phyloP scores from a whole-genome alignment of 2,888 invertebrate species.

The Odontocolon sp. region DNA sequence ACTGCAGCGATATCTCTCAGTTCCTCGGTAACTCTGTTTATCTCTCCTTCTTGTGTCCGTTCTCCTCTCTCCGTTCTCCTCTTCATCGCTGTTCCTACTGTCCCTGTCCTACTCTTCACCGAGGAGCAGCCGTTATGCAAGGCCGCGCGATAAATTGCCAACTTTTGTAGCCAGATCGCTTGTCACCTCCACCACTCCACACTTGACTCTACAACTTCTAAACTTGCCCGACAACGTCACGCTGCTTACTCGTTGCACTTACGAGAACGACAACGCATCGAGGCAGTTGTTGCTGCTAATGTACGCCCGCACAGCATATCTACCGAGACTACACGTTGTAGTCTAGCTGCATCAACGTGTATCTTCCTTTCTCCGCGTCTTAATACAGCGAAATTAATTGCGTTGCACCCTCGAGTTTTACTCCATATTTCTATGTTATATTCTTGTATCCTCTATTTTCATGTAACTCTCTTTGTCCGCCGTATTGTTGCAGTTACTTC shows the following conservation, averaged over 20 bases:
- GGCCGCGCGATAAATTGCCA: conserved; percentile 64
- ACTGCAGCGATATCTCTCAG: background rate
- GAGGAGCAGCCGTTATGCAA: conserved; percentile 64
- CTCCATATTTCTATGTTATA: conserved; percentile 19
- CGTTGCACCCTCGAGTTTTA: conserved; percentile 9
- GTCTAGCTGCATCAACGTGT: background rate
- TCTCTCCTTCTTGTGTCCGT: background rate
- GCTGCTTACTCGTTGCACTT: conserved; percentile 23
- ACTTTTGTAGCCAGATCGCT: conserved; percentile 66
- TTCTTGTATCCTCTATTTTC: background rate
- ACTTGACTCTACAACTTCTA: conserved; percentile 1
- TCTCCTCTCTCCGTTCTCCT: background rate
- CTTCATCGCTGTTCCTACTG: background rate
- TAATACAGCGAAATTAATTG: conserved; percentile 30
- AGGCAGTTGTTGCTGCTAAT: background rate
- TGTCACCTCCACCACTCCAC: conserved; percentile 31
- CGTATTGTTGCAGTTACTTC: too few relatives aligned
- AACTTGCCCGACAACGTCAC: conserved; percentile 22
- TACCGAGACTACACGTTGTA: background rate
- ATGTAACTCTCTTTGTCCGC: conserved; percentile 15
- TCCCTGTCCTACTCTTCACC: conserved; percentile 11
- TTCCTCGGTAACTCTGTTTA: background rate
- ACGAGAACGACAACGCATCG: background rate
- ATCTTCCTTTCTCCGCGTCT: conserved; percentile 22
- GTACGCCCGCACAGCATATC: background rate